Evolutionary conservation across 2,888 invertebrate species (phyloP), one percentile per base, ranked within the genome.

Genomic region (Sinopyrophorus schimmeli): DNA sequence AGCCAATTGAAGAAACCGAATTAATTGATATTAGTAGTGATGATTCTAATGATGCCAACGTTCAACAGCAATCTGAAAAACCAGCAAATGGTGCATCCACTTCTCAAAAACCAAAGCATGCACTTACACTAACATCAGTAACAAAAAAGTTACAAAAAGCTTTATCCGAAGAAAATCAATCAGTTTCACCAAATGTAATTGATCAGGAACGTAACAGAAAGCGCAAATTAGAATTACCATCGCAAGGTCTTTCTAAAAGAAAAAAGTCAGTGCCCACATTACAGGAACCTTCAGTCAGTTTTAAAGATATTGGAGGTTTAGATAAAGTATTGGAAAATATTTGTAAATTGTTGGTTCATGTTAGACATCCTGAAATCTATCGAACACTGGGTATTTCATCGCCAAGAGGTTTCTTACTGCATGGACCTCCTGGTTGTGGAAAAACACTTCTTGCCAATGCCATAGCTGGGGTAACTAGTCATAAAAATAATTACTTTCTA

Each of bases 351-450:
- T 75, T 94, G 37, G 77, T 92, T 59, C 94, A 95, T 68, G 83
- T 96, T 71, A 88, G 86, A 63, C 90, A 93, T 65, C 92, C 95
- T 1, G 90, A 93, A 71, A 83, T 95, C n/a, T 95, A 92, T 71
- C 77, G 79, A 47, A 80, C 85, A 58, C 77, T 96, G 53, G 94
- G 94, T 1, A 83, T 93, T 39, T 83, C 87, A 55, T 89, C 95
- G 23, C 92, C 95, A 0, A 80, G 92, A 65, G 97, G 96, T 15
- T 87, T 97, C 62, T 74, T 99, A 35, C 76, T 98, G 31, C 95
- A 97, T 71, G 98, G 98, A 0, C 97, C 98, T 1, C 93, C 97
- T 0, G 98, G 98, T 0, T 93, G 94, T 69, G 97, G 98, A 0
- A 92, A 92, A 74, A 89, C 89, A 2, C 76, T 90, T 42, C 66